Base-by-base conservation (phyloP, 1,140 invertebrate species). In the Calosoma granatense region DNA sequence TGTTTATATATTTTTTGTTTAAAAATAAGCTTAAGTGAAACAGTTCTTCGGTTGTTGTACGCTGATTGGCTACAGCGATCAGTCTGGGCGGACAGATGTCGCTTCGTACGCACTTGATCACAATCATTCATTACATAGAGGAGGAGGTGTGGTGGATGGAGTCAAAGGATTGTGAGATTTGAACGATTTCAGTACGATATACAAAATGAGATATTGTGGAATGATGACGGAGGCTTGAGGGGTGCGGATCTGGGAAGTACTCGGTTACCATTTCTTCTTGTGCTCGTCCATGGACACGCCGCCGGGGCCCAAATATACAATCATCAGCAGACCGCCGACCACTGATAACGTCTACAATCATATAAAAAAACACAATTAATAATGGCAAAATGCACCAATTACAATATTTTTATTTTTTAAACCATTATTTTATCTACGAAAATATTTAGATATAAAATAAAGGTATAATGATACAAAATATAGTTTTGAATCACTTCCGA, bases 281-380 rank as follows among this genome's bases (percentile, higher is more conserved):
- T 98, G 94, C 70, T 98, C 96, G 76, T 99, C 97, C 91, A 99
- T 97, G 53, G 94, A 98, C 22, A 99, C 94, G 55, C 94, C 94
- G 59, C 97, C 97, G 19, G 97, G 97, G 20, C 97, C 97, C 60
- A 98, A 81, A 53, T 93, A 94, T 1, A 99, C 96, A 61, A 99
- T 94, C 86, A 99, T 95, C 39, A 99, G 76, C n/a, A 99, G 81
- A 59, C 97, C 97, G 59, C 97, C 97, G 66, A 99, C 90, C 30
- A 99, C 97, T 54, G 96, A 99, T 59, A 98, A 74, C 23, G 95
- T 99, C 90, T 99, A 82, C 26, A 86, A 81, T n/a, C n/a, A n/a
- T n/a, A n/a, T n/a, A n/a, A n/a, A n/a, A n/a, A n/a, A 14, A 56
- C 57, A 3, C 30, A 2, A 53, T 21, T 39, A 2, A 15, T 12